phyloP scores from a whole-genome alignment of 2,113 vertebrate species.

The Lepidothrix coronata region DNA sequence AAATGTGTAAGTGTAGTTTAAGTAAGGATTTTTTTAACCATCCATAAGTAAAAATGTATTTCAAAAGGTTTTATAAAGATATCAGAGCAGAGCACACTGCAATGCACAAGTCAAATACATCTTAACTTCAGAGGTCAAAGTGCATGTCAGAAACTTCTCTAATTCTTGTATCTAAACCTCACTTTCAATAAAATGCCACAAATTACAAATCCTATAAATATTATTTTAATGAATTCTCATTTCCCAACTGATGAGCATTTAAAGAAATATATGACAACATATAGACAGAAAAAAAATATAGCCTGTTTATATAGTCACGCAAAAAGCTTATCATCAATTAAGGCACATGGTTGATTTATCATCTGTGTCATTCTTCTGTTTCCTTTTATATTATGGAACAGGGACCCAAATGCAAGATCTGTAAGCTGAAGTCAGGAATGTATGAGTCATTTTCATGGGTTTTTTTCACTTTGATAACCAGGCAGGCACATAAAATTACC shows the following conservation, averaged over 20 bases:
- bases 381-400: not conserved
- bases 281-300: not conserved
- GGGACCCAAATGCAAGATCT: not conserved
- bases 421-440: not conserved
- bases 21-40: not conserved
- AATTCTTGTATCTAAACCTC: not conserved
- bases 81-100: not conserved
- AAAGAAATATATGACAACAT: not conserved
- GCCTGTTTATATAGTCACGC: not conserved
- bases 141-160: not conserved
- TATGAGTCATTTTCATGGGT: not conserved
- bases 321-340: not conserved
- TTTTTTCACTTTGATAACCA: not conserved
- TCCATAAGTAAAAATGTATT: not conserved
- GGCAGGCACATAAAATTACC: not conserved
- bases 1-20: not conserved
- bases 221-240: not conserved
- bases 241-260: not conserved
- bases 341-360: not conserved
- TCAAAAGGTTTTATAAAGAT: not conserved
- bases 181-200: not conserved
- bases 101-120: not conserved
- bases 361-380: not conserved
- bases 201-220: not conserved
- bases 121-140: not conserved